Conservation (phyloP, 2,113 vertebrate species). For the Coturnix japonica region DNA sequence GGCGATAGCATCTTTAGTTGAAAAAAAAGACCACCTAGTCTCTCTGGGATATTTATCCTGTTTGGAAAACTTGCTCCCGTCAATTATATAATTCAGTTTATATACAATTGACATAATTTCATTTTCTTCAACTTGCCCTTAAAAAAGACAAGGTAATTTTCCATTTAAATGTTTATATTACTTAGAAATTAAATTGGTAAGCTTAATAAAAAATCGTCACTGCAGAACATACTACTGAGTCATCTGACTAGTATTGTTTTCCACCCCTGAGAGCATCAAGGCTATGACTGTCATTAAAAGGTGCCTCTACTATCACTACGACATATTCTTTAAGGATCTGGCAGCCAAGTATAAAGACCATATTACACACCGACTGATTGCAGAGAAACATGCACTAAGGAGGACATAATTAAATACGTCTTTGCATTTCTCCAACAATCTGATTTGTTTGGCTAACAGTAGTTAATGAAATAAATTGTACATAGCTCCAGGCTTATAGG, state of each 20-base stretch:
- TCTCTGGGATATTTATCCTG: background rate
- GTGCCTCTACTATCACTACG: background rate
- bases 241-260: background rate
- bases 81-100: background rate
- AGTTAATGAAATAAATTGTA: background rate
- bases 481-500: background rate
- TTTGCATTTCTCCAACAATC: background rate
- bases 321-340: background rate
- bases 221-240: background rate
- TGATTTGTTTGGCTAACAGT: background rate
- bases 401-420: background rate
- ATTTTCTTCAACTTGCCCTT: background rate
- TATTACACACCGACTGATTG: background rate
- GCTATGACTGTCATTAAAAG: background rate
- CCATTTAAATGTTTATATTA: background rate
- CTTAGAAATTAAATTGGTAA: background rate
- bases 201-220: background rate
- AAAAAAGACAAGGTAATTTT: background rate
- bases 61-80: background rate
- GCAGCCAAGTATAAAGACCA: background rate
- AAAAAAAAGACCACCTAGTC: conserved; percentile 47
- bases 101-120: background rate
- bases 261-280: background rate
- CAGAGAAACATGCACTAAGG: background rate
- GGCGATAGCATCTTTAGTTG: background rate